Conservation (phyloP, 2,113 vertebrate genomes). For the Anser cygnoides region DNA sequence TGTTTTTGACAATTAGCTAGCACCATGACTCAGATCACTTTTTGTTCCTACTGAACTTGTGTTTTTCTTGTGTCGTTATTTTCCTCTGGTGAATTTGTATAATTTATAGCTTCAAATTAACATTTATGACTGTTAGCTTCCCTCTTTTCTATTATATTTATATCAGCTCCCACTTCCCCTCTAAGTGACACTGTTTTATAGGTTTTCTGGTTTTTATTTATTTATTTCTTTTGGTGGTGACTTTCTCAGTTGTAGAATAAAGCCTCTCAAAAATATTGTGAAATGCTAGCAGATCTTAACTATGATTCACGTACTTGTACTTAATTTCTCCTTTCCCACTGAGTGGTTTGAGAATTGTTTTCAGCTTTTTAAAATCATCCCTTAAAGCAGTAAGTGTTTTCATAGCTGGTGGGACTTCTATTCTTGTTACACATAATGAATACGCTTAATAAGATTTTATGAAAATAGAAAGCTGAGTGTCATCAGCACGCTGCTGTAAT, state of each 20-base stretch:
- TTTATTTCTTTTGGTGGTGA: not conserved
- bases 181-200: conserved; percentile 60
- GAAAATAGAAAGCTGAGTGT: not conserved
- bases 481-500: not conserved
- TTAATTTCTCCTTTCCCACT: not conserved
- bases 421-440: conserved; percentile 5
- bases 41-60: not conserved
- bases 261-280: conserved; percentile 4
- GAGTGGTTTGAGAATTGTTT: not conserved
- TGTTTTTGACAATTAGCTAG: conserved; percentile 27
- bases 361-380: conserved; percentile 9
- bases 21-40: conserved; percentile 17
- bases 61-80: conserved; percentile 50
- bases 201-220: not conserved
- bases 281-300: not conserved
- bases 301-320: not conserved
- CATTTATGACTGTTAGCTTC: conserved; percentile 65
- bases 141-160: conserved; percentile 66
- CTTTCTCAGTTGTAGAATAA: conserved; percentile 5
- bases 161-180: conserved; percentile 52
- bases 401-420: not conserved
- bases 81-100: conserved; percentile 47
- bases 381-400: not conserved
- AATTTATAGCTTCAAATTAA: conserved; percentile 68
- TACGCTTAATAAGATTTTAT: conserved; percentile 5